Evolutionary conservation across 2,888 invertebrate genomes (phyloP), one percentile per base, ranked within the genome.

Genomic region (Archips crataeganus): DNA sequence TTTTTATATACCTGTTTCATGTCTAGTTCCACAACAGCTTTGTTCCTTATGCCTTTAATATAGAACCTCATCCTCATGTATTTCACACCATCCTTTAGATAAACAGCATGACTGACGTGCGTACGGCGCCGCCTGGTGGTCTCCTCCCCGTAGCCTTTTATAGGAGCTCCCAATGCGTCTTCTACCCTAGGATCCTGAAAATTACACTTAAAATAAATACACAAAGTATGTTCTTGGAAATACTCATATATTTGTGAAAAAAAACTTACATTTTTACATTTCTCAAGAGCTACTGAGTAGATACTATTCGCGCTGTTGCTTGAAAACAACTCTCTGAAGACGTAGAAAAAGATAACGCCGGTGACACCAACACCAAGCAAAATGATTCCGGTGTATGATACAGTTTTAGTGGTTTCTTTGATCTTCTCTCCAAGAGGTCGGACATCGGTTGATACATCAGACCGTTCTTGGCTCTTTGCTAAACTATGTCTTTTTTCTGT

Each of bases 21-120:
- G 92, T 99, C 99, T 77, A 98, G 93, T 86, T 98, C 96, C 9
- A 97, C 99, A 68, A 98, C 97, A 51, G 96, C 99, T 83, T 97
- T 97, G 82, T 96, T 96, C 76, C 97, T 95, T 60, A 96, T 94
- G 51, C 99, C 99, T 91, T 98, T 97, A 74, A 99, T 95, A 85
- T 98, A 97, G 90, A 99, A 99, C 85, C 97, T 96, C 97, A 99
- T 98, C 81, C 98, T 95, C 95, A 99, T 96, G 81, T 97, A 97
- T 77, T 96, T 96, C 13, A 95, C 95, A 23, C 97, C 98, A 85
- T 98, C 96, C 77, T 96, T 96, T 77, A 96, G 95, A 89, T 97
- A 98, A 59, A 95, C 93, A 62, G 95, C 92, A 91, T 98, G 98
- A 78, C 97, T 97, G 59, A 98, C 97, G 94, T 98, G 98, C 77